phyloP scores from a whole-genome alignment of 2,888 invertebrate species.

The Steromphala cineraria region DNA sequence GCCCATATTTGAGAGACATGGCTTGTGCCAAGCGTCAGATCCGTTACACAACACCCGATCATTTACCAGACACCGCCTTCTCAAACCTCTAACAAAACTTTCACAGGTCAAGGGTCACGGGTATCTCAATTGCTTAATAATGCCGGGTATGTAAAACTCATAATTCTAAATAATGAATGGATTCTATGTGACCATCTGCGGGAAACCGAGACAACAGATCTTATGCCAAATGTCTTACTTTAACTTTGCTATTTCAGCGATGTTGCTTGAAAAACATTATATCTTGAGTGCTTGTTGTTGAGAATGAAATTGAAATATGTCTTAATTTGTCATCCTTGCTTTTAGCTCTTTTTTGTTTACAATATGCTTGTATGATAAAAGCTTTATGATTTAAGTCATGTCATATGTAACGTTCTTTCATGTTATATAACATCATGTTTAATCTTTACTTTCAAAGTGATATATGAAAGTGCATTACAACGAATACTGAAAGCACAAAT shows the following conservation, averaged over 20 bases:
- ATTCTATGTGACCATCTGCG: background rate
- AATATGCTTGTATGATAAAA: too few relatives aligned
- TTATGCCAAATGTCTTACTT: conserved; percentile 3
- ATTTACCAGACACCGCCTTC: background rate
- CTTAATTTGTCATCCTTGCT: background rate
- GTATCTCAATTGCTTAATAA: conserved; percentile 9
- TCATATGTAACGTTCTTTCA: too few relatives aligned
- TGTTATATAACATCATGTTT: too few relatives aligned
- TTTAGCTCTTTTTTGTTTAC: too few relatives aligned
- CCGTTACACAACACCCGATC: background rate
- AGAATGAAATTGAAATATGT: background rate
- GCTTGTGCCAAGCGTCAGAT: background rate
- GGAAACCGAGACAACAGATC: background rate
- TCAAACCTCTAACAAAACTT: too few relatives aligned
- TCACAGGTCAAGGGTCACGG: background rate
- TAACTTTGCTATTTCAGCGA: background rate
- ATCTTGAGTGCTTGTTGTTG: background rate
- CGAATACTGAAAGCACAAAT: too few relatives aligned
- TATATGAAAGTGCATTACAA: too few relatives aligned
- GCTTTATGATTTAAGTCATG: too few relatives aligned
- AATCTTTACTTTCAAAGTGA: too few relatives aligned
- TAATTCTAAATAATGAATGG: conserved; percentile 6
- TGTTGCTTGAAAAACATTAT: background rate
- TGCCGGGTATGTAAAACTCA: conserved; percentile 11
- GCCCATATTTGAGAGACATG: background rate